Evolutionary conservation across 2,888 invertebrate species (phyloP).

Genomic region (Andrena flavipes): DNA sequence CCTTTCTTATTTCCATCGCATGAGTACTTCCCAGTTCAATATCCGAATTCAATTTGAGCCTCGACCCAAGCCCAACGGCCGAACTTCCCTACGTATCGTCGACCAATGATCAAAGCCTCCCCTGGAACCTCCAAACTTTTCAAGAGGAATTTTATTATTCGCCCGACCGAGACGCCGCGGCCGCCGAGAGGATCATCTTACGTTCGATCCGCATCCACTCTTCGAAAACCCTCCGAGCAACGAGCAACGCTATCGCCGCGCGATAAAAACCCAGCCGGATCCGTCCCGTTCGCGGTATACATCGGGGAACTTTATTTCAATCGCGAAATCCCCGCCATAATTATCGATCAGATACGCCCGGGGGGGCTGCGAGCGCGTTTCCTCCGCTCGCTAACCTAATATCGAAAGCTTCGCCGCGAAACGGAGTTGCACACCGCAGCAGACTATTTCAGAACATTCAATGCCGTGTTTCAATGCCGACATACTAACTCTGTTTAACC

Average conservation of each 20-base stretch:
- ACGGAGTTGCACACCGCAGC: conserved; percentile 6
- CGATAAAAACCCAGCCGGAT: not conserved
- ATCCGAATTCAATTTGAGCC: conserved; percentile 53
- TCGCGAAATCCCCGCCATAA: conserved; percentile 26
- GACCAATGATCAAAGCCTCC: conserved; percentile 26
- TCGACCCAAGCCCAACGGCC: conserved; percentile 3
- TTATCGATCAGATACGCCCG: conserved; percentile 18
- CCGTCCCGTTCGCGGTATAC: not conserved
- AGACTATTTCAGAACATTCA: conserved; percentile 34
- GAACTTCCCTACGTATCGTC: conserved; percentile 17
- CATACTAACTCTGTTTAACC: conserved; percentile 23
- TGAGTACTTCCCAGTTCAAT: conserved; percentile 33
- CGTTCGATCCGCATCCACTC: not conserved
- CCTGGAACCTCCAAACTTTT: conserved; percentile 11
- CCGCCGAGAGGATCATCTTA: not conserved
- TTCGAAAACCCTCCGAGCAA: not conserved
- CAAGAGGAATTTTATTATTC: not conserved
- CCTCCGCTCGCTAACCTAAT: conserved; percentile 42
- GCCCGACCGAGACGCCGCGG: not conserved
- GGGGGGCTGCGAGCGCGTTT: conserved; percentile 12
- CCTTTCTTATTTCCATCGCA: conserved; percentile 76
- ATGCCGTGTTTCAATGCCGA: conserved; percentile 21
- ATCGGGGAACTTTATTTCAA: not conserved
- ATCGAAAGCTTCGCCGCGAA: conserved; percentile 38
- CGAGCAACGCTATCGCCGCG: no score